Base-by-base conservation (phyloP, 2,113 vertebrate genomes). In the Electrona antarctica region DNA sequence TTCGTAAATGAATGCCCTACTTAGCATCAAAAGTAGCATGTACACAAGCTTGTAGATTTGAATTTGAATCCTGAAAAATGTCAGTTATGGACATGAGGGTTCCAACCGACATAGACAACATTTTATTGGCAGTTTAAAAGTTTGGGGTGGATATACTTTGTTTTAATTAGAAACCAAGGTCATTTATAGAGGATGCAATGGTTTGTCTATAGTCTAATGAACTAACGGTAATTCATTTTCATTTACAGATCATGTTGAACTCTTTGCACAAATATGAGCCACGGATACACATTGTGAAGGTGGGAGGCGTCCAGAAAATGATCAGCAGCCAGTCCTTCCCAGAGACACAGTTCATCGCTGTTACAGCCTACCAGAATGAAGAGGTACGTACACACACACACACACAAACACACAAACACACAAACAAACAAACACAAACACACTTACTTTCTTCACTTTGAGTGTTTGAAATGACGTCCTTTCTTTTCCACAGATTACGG, bases 241-340 rank as follows among this genome's bases (percentile, higher is more conserved):
- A 6, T 5, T 50, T 52, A 8, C 10, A 94, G 94, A 94, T 94
- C 49, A 94, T 94, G 94, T 71, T 94, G 80, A 94, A 94, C 72
- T 94, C 94, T n/a, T 81, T 94, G 71, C 94, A 94, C 88, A 94
- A 94, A 62, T 94, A 94, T 4, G 93, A 94, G 78, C 94, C 94
- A 0, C 90, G 94, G 71, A 93, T 94, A 69, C 94, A 94, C 84
- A 93, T 94, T 0, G 94, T 94, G 73, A 94, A 94, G 74, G 94
- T 94, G 0, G 94, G 94, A 13, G 93, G 93, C 46, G 86, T 93
- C 76, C 94, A 94, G 87, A 94, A 94, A 83, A 94, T 93, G 91
- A 93, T 94, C 86, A 93, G 90, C 87, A 94, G 93, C 69, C 93
- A 94, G 81, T 94, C 94, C 0, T 94, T 94, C 75, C 93, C 94